phyloP scores from a whole-genome alignment of 2,797 vertebrate species.

The Echiichthys vipera region DNA sequence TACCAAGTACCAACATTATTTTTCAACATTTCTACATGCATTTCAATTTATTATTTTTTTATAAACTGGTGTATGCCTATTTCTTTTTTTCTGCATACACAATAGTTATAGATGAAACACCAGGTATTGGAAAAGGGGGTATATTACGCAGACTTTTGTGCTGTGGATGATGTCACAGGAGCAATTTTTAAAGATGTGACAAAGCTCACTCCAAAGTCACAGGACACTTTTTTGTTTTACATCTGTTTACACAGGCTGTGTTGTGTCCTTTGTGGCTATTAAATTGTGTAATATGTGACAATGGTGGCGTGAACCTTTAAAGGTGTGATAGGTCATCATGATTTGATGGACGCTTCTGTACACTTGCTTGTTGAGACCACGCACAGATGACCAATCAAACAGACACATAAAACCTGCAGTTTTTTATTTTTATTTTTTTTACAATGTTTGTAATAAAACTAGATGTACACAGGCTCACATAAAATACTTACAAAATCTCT shows the following conservation, averaged over 20 bases:
- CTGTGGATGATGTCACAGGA: fast-evolving
- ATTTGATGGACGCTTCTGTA: background rate
- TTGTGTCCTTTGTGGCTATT: background rate
- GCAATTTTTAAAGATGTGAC: background rate
- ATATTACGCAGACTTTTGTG: no score
- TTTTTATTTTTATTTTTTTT: no score
- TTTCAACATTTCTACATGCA: no score
- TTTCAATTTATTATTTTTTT: no score
- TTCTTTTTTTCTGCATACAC: no score
- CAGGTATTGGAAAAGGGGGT: no score
- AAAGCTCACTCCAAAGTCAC: background rate
- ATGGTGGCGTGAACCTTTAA: background rate
- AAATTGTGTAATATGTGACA: slow-evolving; percentile 1
- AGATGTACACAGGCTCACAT: background rate
- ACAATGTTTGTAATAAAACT: slow-evolving; percentile 13
- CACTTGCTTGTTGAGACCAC: background rate
- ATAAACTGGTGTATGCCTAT: no score
- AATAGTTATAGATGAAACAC: no score
- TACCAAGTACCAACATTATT: no score
- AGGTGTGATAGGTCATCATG: background rate
- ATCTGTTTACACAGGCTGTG: background rate
- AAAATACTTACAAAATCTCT: background rate
- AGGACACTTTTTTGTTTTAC: background rate
- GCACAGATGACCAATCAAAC: slow-evolving; percentile 13
- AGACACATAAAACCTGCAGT: background rate